Evolutionary conservation across 1,140 invertebrate genomes (phyloP), one percentile per base, ranked within the genome.

Genomic region (Himalopsyche phryganea): DNA sequence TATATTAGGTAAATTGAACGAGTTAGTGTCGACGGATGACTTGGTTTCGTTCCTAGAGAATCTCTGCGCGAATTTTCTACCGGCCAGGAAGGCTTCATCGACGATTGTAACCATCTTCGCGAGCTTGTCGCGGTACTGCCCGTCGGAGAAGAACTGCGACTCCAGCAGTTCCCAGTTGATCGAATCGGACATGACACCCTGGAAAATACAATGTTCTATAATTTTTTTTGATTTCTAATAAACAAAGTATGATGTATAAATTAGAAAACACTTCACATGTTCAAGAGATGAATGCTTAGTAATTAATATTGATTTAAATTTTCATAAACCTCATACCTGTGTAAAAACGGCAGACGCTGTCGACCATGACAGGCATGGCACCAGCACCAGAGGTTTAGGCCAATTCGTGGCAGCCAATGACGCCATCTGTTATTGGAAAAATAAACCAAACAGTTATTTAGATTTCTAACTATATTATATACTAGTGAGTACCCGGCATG

Each of bases 361-460:
- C 1, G 92, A 94, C 94, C 96, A 98, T 0, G 96, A 97, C 7
- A 99, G 79, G 72, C 95, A 98, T 38, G 97, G 96, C 15, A 98
- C 86, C 45, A 98, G 75, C 5, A 91, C 87, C 58, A 98, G 78
- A 6, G 96, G 96, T 73, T 95, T 91, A 5, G 89, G 90, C 90
- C 93, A 97, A 76, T 89, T 96, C 38, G 92, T 90, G 17, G 94
- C 96, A 63, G 94, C 94, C 64, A 98, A 78, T 17, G 93, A 95
- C 63, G 96, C 96, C 95, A 98, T 98, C 92, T 97, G 71, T 51
- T 74, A 72, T 28, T n/a, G 15, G 32, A 20, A 17, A 11, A 2
- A 50, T 40, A 38, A 38, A 50, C 42, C 4, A 45, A 6, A 15
- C 36, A 50, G 6, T n/a, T 50, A 9, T 6, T 10, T 9, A 9